phyloP scores from a whole-genome alignment of 92 coral and sea anemone genomes.

The Bergia puertoricense region DNA sequence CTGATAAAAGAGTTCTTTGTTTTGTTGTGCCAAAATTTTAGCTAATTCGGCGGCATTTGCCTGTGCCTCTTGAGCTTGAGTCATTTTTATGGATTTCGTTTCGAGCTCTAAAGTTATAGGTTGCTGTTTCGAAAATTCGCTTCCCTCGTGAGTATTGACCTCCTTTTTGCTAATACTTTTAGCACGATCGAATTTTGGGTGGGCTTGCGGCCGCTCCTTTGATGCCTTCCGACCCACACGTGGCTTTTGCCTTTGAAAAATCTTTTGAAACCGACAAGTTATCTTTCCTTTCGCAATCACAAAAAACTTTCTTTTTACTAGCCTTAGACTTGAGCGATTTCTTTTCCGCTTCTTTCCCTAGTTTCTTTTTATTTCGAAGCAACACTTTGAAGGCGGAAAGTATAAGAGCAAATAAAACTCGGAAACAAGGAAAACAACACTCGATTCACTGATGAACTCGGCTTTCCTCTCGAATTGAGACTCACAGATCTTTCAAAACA shows the following conservation, averaged over 20 bases:
- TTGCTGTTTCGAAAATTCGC: constrained; percentile 31
- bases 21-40: no score
- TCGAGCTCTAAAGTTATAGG: constrained; percentile 25
- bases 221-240: not conserved
- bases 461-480: constrained; percentile 17
- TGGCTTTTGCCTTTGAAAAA: no score
- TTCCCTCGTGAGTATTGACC: constrained; percentile 24
- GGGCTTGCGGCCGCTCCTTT: constrained; percentile 30
- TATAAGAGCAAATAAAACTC: constrained; percentile 21
- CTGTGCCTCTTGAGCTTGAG: no score
- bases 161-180: constrained; percentile 24
- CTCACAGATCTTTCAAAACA: constrained; percentile 28
- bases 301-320: no score
- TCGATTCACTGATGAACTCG: constrained; percentile 35
- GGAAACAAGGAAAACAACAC: constrained; percentile 27
- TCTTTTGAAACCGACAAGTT: no score
- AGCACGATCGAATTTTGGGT: constrained; percentile 26
- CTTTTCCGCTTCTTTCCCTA: no score
- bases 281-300: no score
- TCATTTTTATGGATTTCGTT: not conserved
- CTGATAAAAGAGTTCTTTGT: no score
- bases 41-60: no score
- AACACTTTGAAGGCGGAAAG: constrained; percentile 4
- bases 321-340: no score
- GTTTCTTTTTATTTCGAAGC: no score